Conservation (phyloP, 2,113 vertebrate species). For the Rattus norvegicus region GRCr8 NC_086019.1:32474501-32475000, state of each 20-base stretch:
- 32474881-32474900: background rate
- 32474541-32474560: accelerated
- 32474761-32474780: background rate
- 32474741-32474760: background rate
- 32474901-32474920: no score
- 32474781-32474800: background rate
- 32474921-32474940: background rate
- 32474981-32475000: no score
- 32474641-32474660: slow-evolving; percentile 3
- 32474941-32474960: background rate
- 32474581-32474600: background rate
- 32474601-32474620: background rate
- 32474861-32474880: background rate
- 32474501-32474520: accelerated
- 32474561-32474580: accelerated
- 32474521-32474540: background rate
- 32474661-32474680: background rate
- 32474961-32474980: background rate
- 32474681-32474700: background rate
- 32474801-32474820: background rate
- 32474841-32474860: background rate
- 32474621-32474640: background rate
- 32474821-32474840: background rate
- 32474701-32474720: slow-evolving; percentile 5
- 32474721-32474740: slow-evolving; percentile 19